Evolutionary conservation across 1,140 invertebrate species (phyloP).

Genomic region (Apis cerana): DNA sequence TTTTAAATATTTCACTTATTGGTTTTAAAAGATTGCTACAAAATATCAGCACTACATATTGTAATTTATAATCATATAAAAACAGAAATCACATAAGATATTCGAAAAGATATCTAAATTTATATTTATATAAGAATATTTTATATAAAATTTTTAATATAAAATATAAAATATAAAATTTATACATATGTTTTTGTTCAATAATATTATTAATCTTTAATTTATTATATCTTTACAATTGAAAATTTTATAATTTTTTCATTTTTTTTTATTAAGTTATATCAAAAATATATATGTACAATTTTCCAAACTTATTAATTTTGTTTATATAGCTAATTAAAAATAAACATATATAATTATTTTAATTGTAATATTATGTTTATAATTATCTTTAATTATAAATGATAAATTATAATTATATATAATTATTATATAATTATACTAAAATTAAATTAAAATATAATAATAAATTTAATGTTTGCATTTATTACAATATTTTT

Average conservation of each 20-base stretch:
- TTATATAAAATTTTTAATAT: too few species aligned
- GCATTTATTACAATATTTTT: not conserved
- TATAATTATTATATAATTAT: not conserved
- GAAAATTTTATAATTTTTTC: not conserved
- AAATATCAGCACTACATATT: not conserved
- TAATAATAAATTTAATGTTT: not conserved
- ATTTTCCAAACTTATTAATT: not conserved
- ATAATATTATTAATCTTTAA: not conserved
- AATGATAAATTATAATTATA: not conserved
- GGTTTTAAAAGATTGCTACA: slow-evolving; percentile 36
- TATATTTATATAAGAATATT: not conserved
- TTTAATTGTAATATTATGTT: too few species aligned
- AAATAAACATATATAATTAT: not conserved
- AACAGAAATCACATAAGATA: not conserved
- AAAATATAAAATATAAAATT: too few species aligned
- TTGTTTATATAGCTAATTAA: not conserved
- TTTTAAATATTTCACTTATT: not conserved
- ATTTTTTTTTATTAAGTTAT: not conserved
- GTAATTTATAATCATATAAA: not conserved
- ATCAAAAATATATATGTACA: not conserved
- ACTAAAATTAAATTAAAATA: not conserved
- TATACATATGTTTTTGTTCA: not conserved
- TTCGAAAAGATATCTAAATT: not conserved
- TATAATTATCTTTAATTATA: not conserved
- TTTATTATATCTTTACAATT: not conserved